Evolutionary conservation across 1,140 invertebrate species (phyloP), one percentile per base, ranked within the genome.

Genomic region (Mya arenaria): DNA sequence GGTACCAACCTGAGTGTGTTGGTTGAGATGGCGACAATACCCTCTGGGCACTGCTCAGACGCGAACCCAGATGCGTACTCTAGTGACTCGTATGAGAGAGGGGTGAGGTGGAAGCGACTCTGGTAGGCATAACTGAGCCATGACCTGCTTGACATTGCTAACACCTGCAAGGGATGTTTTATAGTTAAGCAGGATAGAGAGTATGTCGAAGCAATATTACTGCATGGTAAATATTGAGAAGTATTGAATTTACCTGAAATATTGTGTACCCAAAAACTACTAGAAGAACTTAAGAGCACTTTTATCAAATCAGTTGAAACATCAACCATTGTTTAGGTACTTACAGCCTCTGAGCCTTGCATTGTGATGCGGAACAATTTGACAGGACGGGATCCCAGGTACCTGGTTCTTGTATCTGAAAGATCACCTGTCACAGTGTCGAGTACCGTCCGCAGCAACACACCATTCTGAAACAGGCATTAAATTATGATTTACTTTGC

Each of bases 91-190:
- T 99, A 99, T 0, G 98, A 99, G 0, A 99, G 92, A 0, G 98
- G 98, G 0, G 98, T 99, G 10, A 99, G 93, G 93, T 99, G 98
- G 85, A 94, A 94, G 65, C 95, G 90, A 93, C 98, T 99, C 93
- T 99, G 99, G 92, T 99, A 99, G 86, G 98, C 98, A 89, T 99
- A 99, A 91, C 98, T 98, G 0, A 99, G 93, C 99, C 99, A 99
- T 0, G 98, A 98, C 83, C 99, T 95, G 85, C 97, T 99, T 0
- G 98, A 99, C 95, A 99, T 98, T 0, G 99, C 99, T 10, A 99
- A 92, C 0, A 99, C 94, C 95, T 95, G 82, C 23, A 92, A 88
- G 17, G n/a, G n/a, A n/a, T n/a, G n/a, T n/a, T n/a, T n/a, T n/a
- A n/a, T n/a, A n/a, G n/a, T n/a, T n/a, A 34, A 37, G 55, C 2